phyloP scores from a whole-genome alignment of 2,797 vertebrate species.

The Tachyglossus aculeatus region DNA sequence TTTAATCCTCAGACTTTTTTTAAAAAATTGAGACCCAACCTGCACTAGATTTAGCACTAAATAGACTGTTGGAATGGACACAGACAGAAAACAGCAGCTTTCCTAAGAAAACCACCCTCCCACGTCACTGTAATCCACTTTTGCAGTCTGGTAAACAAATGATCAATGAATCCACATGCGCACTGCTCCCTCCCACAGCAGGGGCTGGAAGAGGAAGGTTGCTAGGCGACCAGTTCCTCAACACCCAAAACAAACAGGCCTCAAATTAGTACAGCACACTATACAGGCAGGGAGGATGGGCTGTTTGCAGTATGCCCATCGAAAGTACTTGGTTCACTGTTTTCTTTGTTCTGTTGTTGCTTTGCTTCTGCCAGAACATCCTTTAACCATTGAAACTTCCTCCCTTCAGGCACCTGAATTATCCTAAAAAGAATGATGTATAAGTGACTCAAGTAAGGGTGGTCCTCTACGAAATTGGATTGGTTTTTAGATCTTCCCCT shows the following conservation, averaged over 20 bases:
- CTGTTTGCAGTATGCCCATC: background rate
- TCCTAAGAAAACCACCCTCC: slow-evolving; percentile 33
- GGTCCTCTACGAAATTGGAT: too few species aligned
- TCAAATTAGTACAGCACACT: slow-evolving; percentile 40
- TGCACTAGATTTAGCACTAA: too few species aligned
- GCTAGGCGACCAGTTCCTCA: slow-evolving; percentile 64
- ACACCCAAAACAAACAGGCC: slow-evolving; percentile 49
- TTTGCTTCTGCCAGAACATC: too few species aligned
- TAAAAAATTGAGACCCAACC: too few species aligned
- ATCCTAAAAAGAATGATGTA: too few species aligned
- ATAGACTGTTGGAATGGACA: too few species aligned
- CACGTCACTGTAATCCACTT: slow-evolving; percentile 32
- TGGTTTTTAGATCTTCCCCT: too few species aligned
- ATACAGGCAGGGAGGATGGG: slow-evolving; percentile 36
- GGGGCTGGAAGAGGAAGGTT: slow-evolving; percentile 59
- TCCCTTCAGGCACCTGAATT: too few species aligned
- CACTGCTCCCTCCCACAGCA: slow-evolving; percentile 21
- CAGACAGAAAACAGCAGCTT: background rate
- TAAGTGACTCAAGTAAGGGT: too few species aligned
- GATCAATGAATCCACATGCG: slow-evolving; percentile 33
- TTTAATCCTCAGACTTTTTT: too few species aligned
- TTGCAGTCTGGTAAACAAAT: slow-evolving; percentile 49
- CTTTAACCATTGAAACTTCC: too few species aligned
- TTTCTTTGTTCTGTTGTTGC: too few species aligned
- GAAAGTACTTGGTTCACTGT: background rate